Evolutionary conservation across 2,888 invertebrate genomes (phyloP), one percentile per base, ranked within the genome.

Genomic region (Oeneis ivallda): DNA sequence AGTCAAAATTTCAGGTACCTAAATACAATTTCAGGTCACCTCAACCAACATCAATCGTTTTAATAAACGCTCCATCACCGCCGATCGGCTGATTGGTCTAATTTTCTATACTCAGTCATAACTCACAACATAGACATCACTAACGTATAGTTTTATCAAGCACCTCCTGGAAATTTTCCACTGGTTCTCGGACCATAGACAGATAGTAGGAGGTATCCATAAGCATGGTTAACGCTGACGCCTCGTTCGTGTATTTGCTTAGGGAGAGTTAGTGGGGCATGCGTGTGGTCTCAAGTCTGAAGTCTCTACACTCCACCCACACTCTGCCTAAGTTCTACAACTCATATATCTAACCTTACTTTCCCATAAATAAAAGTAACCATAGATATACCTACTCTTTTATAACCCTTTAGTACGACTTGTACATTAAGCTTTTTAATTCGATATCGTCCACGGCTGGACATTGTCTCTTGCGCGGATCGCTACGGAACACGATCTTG

Each of bases 191-290:
- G 47, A 9, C 47, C 10, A 50, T 19, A 76, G 75, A 26, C 26
- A 26, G 5, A 78, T 75, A 79, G 80, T 77, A 78, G 76, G 76
- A 78, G 75, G 77, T 71, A 76, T 76, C 78, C 73, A 78, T 80
- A 80, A 78, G 81, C 77, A 77, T 74, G 79, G 74, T 76, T 73
- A 72, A 76, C 73, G 75, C 78, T 76, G 79, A 84, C 83, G 84
- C 84, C 83, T 78, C 73, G 70, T 75, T 71, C 72, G 69, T 76
- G 71, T 88, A 85, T 87, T 89, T 89, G 87, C 82, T 77, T 81
- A 83, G 83, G 83, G 82, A 80, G 80, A 75, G 77, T 79, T 79
- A 77, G 78, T 75, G 78, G 74, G 75, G 79, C 78, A 74, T 78
- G 87, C 78, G 90, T 90, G 91, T 89, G 91, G 90, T 90, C n/a